phyloP scores from a whole-genome alignment of 2,113 vertebrate genomes.

The Tapirus terrestris region DNA sequence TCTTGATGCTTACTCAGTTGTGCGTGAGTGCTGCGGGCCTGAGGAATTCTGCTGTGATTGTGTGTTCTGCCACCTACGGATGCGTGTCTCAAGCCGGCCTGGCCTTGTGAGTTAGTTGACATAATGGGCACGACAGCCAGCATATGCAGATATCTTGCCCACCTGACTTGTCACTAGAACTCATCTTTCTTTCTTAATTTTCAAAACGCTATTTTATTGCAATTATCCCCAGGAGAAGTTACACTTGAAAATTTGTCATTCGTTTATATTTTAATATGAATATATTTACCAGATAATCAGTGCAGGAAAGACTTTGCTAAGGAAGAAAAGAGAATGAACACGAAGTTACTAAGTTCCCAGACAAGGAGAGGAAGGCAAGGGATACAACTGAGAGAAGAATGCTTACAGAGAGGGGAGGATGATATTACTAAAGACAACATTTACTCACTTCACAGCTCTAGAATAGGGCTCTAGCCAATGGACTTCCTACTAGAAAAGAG shows the following conservation, averaged over 20 bases:
- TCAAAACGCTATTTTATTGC: not conserved
- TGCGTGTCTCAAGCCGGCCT: not conserved
- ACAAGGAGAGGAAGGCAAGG: not conserved
- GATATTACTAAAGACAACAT: not conserved
- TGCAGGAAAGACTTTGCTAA: not conserved
- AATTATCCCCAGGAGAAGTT: not conserved
- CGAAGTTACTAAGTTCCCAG: not conserved
- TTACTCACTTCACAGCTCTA: not conserved
- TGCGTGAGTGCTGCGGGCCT: not conserved
- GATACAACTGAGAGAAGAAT: not conserved
- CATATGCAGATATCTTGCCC: not conserved
- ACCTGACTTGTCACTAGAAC: not conserved
- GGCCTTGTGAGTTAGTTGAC: not conserved
- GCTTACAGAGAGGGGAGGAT: not conserved
- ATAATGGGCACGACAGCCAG: rapidly evolving
- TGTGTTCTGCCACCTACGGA: not conserved
- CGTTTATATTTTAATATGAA: not conserved
- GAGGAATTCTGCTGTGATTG: not conserved
- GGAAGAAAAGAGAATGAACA: not conserved
- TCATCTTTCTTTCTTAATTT: not conserved
- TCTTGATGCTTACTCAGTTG: not conserved
- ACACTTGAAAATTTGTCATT: not conserved
- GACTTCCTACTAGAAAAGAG: not conserved
- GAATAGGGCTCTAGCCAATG: not conserved
- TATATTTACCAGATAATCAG: not conserved